Conservation (phyloP, 2,113 vertebrate species). For the Sceloporus tristichus region DNA sequence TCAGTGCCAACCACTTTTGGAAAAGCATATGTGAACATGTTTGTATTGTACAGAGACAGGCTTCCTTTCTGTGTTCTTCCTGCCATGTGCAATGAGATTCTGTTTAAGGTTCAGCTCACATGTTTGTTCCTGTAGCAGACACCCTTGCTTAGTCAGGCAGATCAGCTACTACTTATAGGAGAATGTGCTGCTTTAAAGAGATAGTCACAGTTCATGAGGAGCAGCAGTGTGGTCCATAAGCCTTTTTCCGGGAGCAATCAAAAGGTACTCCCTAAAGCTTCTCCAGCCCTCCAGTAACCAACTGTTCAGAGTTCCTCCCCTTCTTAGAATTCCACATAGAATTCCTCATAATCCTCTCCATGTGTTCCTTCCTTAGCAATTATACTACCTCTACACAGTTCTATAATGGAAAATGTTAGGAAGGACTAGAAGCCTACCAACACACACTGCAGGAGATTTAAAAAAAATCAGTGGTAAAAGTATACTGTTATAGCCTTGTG, state of each 20-base stretch:
- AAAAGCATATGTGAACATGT: neutral
- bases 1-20: neutral
- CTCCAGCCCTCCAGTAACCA: neutral
- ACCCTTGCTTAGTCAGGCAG: neutral
- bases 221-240: neutral
- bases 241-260: neutral
- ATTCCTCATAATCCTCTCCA: neutral
- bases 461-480: neutral
- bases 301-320: neutral
- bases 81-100: neutral
- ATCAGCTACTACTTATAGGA: slow-evolving; percentile 8
- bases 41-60: neutral
- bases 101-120: slow-evolving; percentile 16
- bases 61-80: neutral
- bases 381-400: neutral
- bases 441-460: neutral
- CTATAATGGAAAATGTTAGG: neutral
- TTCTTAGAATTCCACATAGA: neutral
- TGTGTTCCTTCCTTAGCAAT: neutral
- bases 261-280: neutral
- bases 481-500: neutral
- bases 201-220: slow-evolving; percentile 17
- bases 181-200: slow-evolving; percentile 10
- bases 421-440: neutral
- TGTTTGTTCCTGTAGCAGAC: neutral